Base-by-base conservation (phyloP, 2,113 vertebrate genomes). In the Maccullochella peelii region DNA sequence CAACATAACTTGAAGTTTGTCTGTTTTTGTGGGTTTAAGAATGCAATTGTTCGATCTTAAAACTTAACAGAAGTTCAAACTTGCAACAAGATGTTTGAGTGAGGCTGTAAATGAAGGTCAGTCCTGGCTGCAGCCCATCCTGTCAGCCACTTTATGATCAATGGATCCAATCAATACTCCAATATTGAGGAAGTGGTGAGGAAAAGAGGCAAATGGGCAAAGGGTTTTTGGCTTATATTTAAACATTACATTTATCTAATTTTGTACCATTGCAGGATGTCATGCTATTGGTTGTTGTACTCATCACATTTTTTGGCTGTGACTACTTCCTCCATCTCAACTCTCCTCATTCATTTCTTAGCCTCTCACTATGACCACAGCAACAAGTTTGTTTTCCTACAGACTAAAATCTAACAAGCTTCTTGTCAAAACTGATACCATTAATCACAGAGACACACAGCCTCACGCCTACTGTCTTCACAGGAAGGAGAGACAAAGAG, bases 71-170 rank as follows among this genome's bases (percentile, higher is more conserved):
- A 27, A 27, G 27, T 23, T 42, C 23, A 7, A 38, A 57, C 50
- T 33, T 38, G 27, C 20, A 72, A 14, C 27, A 40, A 20, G n/a
- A 38, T 33, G 50, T 18, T 52, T n/a, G 4, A 36, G 23, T 40
- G 66, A 73, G 9, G 27, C 40, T 77, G 25, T 77, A 18, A 69
- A 70, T 55, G 42, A 68, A 77, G 52, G 49, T 59, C 74, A 49
- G 47, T 15, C n/a, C 38, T 71, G n/a, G 36, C 73, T 25, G 21
- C 23, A 50, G 52, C 12, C 4, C 42, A 44, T 68, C 36, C 57
- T 77, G 82, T 67, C 42, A 38, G 38, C 49, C 65, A 75, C 61
- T 83, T 76, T 54, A 63, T 67, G 57, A 88, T 80, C 75, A 81
- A 73, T 85, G 44, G 38, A 75, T 62, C 52, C 4, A 61, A 79